Evolutionary conservation across 2,113 vertebrate genomes (phyloP), one percentile per base, ranked within the genome.

Genomic region (Pterocles gutturalis): DNA sequence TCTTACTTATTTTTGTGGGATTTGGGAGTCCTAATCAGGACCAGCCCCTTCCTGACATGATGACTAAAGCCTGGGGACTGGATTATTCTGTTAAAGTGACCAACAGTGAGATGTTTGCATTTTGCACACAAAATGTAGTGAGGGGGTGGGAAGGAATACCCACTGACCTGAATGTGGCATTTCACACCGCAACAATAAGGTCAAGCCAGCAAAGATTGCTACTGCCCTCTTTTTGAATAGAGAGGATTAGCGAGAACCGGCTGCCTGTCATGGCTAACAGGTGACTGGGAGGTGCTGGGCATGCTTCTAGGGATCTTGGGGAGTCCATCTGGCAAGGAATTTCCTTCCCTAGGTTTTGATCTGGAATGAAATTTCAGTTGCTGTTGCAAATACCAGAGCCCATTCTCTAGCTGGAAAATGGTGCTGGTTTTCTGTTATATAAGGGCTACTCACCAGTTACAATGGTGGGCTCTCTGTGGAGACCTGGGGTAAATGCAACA

Each of bases 191-290:
- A 31, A 22, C 6, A 13, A 17, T 71, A 87, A 87, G 79, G 62
- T 76, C 82, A 90, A 90, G n/a, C 34, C 51, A 41, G 61, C 70
- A 83, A 88, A 93, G 94, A 58, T 72, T 92, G 91, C 91, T 97
- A 62, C 89, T 93, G 93, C 93, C 95, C 91, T 96, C 92, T 92
- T 77, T 93, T 90, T 89, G 71, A 93, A 33, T 53, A 78, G 62
- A 78, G 45, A 48, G 64, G 71, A 83, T 90, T 53, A 83, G 86
- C 67, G 83, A 83, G 80, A 86, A 34, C 24, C 0, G 0, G 9
- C 81, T 76, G 9, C 6, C 43, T 76, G 48, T 49, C 5, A 1
- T 9, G 55, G 67, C 41, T 83, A n/a, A 75, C 38, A 43, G n/a
- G 48, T 85, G 67, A 65, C 55, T 57, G 55, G 55, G 43, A 46